Percentiles rank a stretch among this genome's conserved stretches.
These are phyloP conservation scores for Sparidentex hasta DNA, from an alignment of 2,797 vertebrate species.

Conservation along the genomic window DNA sequence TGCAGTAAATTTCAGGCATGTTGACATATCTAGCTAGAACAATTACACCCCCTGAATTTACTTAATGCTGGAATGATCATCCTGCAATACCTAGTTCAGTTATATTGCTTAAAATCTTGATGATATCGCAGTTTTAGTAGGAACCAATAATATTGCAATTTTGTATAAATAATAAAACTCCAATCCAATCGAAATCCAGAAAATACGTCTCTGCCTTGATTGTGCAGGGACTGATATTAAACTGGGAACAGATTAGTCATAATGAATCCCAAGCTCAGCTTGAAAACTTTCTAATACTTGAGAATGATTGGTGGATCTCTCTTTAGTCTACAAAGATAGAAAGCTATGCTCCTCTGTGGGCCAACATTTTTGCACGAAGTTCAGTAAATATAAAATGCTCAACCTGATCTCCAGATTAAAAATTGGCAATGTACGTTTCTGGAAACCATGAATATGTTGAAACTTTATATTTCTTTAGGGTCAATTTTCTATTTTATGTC, in stretches of 20 bases:
- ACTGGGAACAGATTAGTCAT: constrained; percentile 53
- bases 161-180: neutral
- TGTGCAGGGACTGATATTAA: constrained; percentile 63
- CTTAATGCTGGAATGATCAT: constrained; percentile 16
- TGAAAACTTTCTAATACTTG: constrained; percentile 56
- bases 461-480: too few species aligned
- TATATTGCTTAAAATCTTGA: constrained; percentile 21
- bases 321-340: constrained; percentile 18
- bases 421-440: too few species aligned
- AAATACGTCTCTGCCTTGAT: constrained; percentile 40
- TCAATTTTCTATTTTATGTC: too few species aligned
- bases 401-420: too few species aligned
- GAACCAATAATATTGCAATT: constrained; percentile 61
- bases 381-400: neutral
- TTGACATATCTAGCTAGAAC: neutral
- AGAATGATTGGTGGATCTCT: constrained; percentile 34
- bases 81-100: constrained; percentile 32
- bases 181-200: constrained; percentile 23
- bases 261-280: constrained; percentile 51
- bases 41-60: constrained; percentile 23
- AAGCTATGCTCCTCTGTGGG: neutral
- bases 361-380: neutral
- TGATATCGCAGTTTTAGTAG: constrained; percentile 50
- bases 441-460: too few species aligned
- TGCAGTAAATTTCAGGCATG: neutral